Conservation (phyloP, 1,140 invertebrate species). For the Cyrtorhinus lividipennis region DNA sequence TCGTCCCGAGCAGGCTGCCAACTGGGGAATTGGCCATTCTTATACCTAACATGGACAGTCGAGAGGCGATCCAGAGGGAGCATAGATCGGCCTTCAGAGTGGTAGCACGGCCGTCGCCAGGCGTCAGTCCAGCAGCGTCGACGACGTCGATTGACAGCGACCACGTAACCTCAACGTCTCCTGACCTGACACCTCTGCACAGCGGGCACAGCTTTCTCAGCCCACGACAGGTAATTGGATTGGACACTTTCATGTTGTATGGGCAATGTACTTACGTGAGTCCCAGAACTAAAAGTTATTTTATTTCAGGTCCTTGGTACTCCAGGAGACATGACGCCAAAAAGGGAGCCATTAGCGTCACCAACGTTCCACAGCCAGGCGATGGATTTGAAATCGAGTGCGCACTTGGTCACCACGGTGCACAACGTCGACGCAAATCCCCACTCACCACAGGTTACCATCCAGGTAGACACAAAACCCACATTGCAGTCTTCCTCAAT, state of each 20-base stretch:
- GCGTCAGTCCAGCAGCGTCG: conserved; percentile 2
- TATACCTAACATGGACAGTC: conserved; percentile 37
- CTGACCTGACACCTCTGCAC: neutral
- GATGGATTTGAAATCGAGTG: neutral
- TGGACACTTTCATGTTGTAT: too few relatives aligned
- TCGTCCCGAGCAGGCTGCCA: conserved; percentile 52
- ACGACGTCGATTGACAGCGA: conserved; percentile 2
- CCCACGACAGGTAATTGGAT: neutral
- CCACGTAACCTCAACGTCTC: conserved; percentile 11
- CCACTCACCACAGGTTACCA: neutral
- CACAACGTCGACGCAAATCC: neutral
- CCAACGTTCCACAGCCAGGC: neutral
- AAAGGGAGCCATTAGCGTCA: neutral
- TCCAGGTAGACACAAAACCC: neutral
- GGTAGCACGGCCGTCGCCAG: neutral
- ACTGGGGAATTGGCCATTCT: conserved; percentile 64
- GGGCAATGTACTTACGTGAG: too few relatives aligned
- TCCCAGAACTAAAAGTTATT: too few relatives aligned
- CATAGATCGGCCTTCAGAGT: conserved; percentile 12
- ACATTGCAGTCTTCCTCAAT: too few relatives aligned
- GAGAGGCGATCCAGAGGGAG: conserved; percentile 27
- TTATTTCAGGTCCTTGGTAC: too few relatives aligned
- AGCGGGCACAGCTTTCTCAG: neutral
- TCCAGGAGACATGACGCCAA: neutral
- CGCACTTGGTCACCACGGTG: neutral